Base-by-base conservation (phyloP, 2,113 vertebrate species). In the Bettongia penicillata region DNA sequence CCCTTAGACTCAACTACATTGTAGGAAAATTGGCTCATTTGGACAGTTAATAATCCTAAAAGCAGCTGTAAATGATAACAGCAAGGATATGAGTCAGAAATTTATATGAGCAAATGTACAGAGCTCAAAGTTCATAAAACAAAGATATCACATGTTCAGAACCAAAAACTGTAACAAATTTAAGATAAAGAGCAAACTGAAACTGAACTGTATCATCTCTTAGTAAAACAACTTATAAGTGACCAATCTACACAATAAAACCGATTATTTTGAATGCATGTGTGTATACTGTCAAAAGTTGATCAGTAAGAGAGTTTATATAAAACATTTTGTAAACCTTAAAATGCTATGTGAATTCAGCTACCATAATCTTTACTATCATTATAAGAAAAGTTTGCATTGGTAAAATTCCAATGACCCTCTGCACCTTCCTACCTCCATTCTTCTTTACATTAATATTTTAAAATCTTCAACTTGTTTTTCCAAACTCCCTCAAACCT, bases 161-260 rank as follows among this genome's bases (percentile, higher is more conserved):
- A 28, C 93, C 92, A 51, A 48, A 47, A 94, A 55, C 51, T 50
- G 26, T 61, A 92, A 68, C 9, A 52, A 37, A 90, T 28, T 37
- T 53, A 93, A 96, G 91, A 49, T 55, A 49, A 90, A 93, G 68
- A 90, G 23, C 48, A 94, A 96, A 14, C 19, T 93, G 93, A 8
- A 96, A 89, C 10, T 77, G 68, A 57, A 24, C 51, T 93, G 31
- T 91, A 89, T 55, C 47, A 43, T 90, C 51, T 95, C 28, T 25
- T 8, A 8, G 25, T 24, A 31, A 84, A 23, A 49, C 8, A 31
- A 84, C n/a, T 84, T 84, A 12, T 77, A 77, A 16, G 57, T 37
- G 28, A 84, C 90, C 93, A 94, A 93, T 52, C 48, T 92, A 91
- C 90, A 84, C 95, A 95, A 93, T 50, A 51, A 94, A 90, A 92